Evolutionary conservation across 1,140 invertebrate genomes (phyloP).

Genomic region (Drosophila seguyi): DNA sequence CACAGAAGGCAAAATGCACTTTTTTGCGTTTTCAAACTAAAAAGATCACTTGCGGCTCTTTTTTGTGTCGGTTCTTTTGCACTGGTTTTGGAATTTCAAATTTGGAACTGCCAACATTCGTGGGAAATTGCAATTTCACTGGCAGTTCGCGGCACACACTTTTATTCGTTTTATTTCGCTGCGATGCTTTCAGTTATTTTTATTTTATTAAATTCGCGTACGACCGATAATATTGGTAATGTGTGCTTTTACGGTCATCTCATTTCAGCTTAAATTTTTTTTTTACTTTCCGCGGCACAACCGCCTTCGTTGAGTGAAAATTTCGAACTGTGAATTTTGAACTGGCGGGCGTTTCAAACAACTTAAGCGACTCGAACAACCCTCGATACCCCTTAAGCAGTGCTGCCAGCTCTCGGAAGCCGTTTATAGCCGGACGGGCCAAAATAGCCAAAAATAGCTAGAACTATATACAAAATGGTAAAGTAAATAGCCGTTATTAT

Average conservation of each 20-base stretch:
- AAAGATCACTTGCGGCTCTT: constrained; percentile 21
- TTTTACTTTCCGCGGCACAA: neutral
- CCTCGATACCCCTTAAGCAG: neutral
- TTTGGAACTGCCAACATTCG: constrained; percentile 34
- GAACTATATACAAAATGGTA: too few species aligned
- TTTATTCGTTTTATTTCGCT: constrained; percentile 16
- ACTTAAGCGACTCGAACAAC: too few species aligned
- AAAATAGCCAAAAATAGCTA: too few species aligned
- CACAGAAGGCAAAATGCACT: constrained; percentile 17
- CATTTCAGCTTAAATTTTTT: neutral
- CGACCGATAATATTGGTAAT: neutral
- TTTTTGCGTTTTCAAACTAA: constrained; percentile 17
- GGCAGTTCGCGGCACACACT: constrained; percentile 39
- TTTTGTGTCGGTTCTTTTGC: constrained; percentile 18
- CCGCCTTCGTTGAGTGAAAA: neutral
- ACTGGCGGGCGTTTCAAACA: too few species aligned
- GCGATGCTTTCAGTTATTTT: constrained; percentile 5
- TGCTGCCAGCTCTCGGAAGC: too few species aligned
- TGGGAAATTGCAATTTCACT: constrained; percentile 13
- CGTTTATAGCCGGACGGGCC: too few species aligned
- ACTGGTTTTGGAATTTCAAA: constrained; percentile 9
- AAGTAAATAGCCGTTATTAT: too few species aligned
- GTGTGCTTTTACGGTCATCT: constrained; percentile 1
- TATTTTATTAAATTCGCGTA: neutral
- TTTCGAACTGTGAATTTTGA: neutral